Conservation (phyloP, 2,888 invertebrate species). For the Mylabris sibirica region DNA sequence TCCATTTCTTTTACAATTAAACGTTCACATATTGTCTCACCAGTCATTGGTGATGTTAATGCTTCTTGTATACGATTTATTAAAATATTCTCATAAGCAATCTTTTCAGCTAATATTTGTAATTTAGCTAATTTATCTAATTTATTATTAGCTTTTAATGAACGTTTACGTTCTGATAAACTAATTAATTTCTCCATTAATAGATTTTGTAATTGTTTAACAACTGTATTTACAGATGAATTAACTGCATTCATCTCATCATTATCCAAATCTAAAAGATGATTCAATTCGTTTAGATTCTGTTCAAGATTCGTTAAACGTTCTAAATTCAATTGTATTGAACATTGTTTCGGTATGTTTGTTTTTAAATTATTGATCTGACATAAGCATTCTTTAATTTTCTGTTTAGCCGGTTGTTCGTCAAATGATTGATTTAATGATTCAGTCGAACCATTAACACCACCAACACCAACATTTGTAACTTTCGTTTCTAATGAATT, state of each 20-base stretch:
- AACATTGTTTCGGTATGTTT: conserved; percentile 61
- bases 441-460: conserved; percentile 68
- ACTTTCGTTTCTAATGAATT: conserved; percentile 82
- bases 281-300: conserved; percentile 69
- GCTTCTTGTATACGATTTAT: conserved; percentile 72
- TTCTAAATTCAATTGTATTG: conserved; percentile 62
- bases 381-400: conserved; percentile 72
- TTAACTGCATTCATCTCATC: conserved; percentile 66
- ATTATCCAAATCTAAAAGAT: conserved; percentile 68
- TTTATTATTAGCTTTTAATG: conserved; percentile 72
- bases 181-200: conserved; percentile 74
- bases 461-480: conserved; percentile 65
- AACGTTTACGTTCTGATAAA: conserved; percentile 72
- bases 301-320: conserved; percentile 41
- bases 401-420: conserved; percentile 70
- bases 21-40: conserved; percentile 65
- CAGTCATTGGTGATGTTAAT: conserved; percentile 59
- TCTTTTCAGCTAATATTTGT: conserved; percentile 78
- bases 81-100: conserved; percentile 79
- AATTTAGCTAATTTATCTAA: conserved; percentile 73
- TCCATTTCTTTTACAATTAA: conserved; percentile 74
- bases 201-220: conserved; percentile 72
- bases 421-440: conserved; percentile 63
- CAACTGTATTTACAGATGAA: conserved; percentile 68
- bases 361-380: conserved; percentile 71